phyloP scores from a whole-genome alignment of 2,797 vertebrate genomes.

The Urosaurus nigricauda region DNA sequence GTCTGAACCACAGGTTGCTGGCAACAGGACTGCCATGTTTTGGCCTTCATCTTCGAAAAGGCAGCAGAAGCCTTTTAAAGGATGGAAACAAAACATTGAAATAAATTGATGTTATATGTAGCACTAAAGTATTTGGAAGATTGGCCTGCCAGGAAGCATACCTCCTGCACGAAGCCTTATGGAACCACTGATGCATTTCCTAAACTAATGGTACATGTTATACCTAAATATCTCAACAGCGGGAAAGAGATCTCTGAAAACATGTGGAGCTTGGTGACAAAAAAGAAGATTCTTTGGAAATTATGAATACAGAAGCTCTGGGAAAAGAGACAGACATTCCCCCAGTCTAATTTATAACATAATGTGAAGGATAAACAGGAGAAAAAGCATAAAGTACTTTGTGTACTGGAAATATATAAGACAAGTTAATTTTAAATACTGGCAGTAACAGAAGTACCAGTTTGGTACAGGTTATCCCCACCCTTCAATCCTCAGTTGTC shows the following conservation, averaged over 20 bases:
- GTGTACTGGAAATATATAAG: not conserved
- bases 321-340: not conserved
- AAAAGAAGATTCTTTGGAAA: constrained; percentile 2
- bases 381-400: not conserved
- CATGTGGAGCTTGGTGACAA: not conserved
- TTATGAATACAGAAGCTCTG: not conserved
- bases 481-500: not conserved
- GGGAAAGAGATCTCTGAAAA: not conserved
- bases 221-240: not conserved
- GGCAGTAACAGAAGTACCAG: not conserved
- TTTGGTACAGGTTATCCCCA: not conserved
- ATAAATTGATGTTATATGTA: not conserved
- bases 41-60: not conserved
- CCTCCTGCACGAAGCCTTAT: not conserved
- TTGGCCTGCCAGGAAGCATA: not conserved
- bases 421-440: too few relatives aligned
- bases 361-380: not conserved
- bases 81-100: not conserved
- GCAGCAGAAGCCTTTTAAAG: constrained; percentile 4
- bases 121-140: not conserved
- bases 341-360: not conserved
- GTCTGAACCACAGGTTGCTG: not conserved
- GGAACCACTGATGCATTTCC: not conserved
- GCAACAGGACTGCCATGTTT: not conserved
- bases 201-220: not conserved